Conservation (phyloP, 2,797 vertebrate species). For the Danio kyathit region DNA sequence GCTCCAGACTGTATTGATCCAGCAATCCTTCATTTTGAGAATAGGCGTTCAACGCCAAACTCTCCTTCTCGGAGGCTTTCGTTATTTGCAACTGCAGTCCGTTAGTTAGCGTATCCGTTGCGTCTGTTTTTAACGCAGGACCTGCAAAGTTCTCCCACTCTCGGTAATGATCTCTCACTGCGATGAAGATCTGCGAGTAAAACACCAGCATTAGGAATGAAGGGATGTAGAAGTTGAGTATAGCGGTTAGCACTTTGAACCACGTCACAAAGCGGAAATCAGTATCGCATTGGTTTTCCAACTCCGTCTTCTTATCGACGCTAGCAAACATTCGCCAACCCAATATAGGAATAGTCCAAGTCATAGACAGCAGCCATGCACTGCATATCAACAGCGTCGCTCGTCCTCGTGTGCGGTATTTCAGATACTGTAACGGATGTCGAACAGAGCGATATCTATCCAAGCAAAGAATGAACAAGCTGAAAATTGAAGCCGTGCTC, state of each 20-base stretch:
- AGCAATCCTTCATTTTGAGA: conserved; percentile 68
- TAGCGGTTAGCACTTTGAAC: conserved; percentile 93
- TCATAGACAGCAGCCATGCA: conserved; percentile 89
- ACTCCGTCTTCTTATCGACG: conserved; percentile 77
- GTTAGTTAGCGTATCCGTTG: conserved; percentile 68
- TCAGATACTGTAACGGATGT: conserved; percentile 90
- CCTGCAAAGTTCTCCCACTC: conserved; percentile 83
- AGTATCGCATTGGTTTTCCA: conserved; percentile 87
- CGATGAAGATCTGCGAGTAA: conserved; percentile 89
- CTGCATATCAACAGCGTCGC: conserved; percentile 85
- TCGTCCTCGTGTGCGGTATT: conserved; percentile 89
- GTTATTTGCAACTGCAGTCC: conserved; percentile 49
- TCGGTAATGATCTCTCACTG: conserved; percentile 86
- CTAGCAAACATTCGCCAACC: conserved; percentile 87
- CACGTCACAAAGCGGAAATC: conserved; percentile 91
- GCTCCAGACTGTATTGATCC: conserved; percentile 79
- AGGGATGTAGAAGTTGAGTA: conserved; percentile 94
- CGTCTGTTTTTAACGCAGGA: conserved; percentile 75
- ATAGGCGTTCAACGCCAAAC: conserved; percentile 55
- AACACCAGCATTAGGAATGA: conserved; percentile 94
- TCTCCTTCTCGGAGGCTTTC: conserved; percentile 62
- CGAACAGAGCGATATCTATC: conserved; percentile 94
- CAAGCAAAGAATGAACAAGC: conserved; percentile 91
- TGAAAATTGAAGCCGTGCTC: conserved; percentile 96
- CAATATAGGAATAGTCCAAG: conserved; percentile 93